A percentile compares a stretch with the other conserved stretches of the same genome.
phyloP scores from a whole-genome alignment of 2,888 invertebrate species.

The Agonopterix heracliana region DNA sequence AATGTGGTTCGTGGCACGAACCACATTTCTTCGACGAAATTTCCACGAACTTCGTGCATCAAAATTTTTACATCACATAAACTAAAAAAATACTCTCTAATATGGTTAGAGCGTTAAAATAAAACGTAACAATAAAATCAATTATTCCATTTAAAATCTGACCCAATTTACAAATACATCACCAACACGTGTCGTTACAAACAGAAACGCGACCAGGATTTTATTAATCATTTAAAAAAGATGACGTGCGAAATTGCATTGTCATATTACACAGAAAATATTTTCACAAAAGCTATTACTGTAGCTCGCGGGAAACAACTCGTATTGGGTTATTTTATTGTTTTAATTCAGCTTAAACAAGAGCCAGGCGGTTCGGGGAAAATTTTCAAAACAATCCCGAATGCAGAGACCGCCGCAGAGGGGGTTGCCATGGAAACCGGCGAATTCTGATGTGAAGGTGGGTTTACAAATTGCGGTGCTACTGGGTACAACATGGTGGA shows the following conservation, averaged over 20 bases:
- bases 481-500: conserved; percentile 33
- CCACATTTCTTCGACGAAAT: too few relatives aligned
- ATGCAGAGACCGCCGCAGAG: conserved; percentile 50
- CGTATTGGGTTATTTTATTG: conserved; percentile 56
- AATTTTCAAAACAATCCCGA: conserved; percentile 60
- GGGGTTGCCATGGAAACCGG: conserved; percentile 65
- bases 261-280: conserved; percentile 32
- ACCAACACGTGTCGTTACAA: too few relatives aligned
- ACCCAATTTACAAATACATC: too few relatives aligned
- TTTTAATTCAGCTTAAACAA: conserved; percentile 63
- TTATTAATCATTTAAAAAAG: neutral
- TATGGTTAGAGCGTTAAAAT: too few relatives aligned
- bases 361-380: conserved; percentile 38
- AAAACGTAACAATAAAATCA: too few relatives aligned
- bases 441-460: conserved; percentile 57
- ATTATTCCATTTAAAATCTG: too few relatives aligned
- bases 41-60: too few relatives aligned
- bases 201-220: too few relatives aligned
- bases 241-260: conserved; percentile 8
- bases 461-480: conserved; percentile 42
- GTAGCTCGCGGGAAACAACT: conserved; percentile 22
- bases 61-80: neutral
- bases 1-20: too few relatives aligned
- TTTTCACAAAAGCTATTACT: conserved; percentile 35
- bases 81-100: too few relatives aligned